phyloP scores from a whole-genome alignment of 2,888 invertebrate genomes.

The Pyrocoelia pectoralis region DNA sequence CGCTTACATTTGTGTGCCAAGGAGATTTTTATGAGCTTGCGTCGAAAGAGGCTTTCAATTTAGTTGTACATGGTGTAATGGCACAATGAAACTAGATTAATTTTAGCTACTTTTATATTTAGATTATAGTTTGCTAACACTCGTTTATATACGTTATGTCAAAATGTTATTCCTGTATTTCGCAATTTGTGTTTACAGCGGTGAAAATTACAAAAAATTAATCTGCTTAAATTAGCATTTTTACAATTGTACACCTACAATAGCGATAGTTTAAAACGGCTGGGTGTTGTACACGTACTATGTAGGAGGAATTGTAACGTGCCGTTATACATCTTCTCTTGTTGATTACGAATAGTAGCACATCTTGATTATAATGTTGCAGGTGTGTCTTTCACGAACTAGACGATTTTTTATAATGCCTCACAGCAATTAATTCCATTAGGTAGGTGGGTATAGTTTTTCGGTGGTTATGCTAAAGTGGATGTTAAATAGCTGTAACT shows the following conservation, averaged over 20 bases:
- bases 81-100: neutral
- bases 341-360: neutral
- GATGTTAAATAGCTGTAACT: too few relatives aligned
- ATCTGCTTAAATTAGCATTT: neutral
- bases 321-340: neutral
- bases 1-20: too few relatives aligned
- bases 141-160: neutral
- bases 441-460: too few relatives aligned
- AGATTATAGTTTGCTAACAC: neutral
- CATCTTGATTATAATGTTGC: neutral
- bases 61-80: neutral
- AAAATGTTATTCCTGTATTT: neutral
- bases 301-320: neutral
- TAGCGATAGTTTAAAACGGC: neutral
- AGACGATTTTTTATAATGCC: neutral
- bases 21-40: neutral
- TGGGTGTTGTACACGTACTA: neutral
- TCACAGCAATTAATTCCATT: too few relatives aligned
- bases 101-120: neutral
- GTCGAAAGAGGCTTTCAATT: neutral
- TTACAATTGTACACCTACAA: neutral
- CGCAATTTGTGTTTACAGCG: neutral
- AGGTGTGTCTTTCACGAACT: neutral
- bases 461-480: too few relatives aligned
- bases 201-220: neutral